phyloP scores from a whole-genome alignment of 23 tunicate genomes.

The Halocynthia roretzi region DNA sequence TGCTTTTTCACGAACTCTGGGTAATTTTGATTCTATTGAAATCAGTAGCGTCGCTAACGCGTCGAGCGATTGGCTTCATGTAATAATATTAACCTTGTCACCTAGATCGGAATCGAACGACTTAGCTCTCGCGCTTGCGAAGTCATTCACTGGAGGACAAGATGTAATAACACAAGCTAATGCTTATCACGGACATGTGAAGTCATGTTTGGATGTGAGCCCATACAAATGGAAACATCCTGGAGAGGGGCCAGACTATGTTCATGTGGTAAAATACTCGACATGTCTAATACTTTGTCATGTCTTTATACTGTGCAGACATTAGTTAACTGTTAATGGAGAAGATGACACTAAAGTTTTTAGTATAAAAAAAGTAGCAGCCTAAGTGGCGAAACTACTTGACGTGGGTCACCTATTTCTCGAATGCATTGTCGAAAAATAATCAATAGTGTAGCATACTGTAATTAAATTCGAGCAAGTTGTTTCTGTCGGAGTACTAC shows the following conservation, averaged over 20 bases:
- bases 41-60: background rate
- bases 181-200: constrained; percentile 91
- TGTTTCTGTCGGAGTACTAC: too few species aligned
- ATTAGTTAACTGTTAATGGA: too few species aligned
- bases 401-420: too few species aligned
- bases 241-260: constrained; percentile 49
- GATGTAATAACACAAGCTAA: constrained; percentile 72
- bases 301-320: too few species aligned
- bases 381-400: too few species aligned
- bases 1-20: constrained; percentile 85
- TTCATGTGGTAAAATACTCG: constrained; percentile 60
- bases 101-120: constrained; percentile 93
- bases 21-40: constrained; percentile 17
- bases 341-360: too few species aligned
- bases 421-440: too few species aligned
- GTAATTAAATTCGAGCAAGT: too few species aligned
- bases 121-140: constrained; percentile 73
- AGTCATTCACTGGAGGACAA: constrained; percentile 65
- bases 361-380: too few species aligned
- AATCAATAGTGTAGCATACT: too few species aligned
- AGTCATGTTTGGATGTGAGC: constrained; percentile 57
- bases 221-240: constrained; percentile 76
- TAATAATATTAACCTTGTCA: background rate
- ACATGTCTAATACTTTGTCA: too few species aligned
- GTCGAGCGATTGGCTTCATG: background rate